Base-by-base conservation (phyloP, 2,113 vertebrate species). In the Callorhinus ursinus region DNA sequence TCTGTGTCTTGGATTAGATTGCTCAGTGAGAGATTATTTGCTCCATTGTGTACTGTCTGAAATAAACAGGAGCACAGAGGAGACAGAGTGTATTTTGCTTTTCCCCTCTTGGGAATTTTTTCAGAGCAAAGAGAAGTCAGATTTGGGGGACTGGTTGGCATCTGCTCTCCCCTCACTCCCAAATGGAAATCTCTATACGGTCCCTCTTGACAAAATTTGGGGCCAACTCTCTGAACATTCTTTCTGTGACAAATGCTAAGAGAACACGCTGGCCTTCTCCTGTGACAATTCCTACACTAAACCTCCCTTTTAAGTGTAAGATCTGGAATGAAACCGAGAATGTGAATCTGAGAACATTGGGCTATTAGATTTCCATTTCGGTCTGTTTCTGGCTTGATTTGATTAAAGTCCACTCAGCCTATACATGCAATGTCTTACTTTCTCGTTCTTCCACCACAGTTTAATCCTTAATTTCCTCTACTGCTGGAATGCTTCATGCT, bases 391-490 rank as follows among this genome's bases (percentile, higher is more conserved):
- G 87, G 46, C 83, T 93, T 97, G 89, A 95, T 95, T 95, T 93
- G 97, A 98, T 96, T 97, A 83, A 86, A 86, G 90, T 95, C 91
- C 81, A 53, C 86, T 95, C 69, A 18, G 21, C 65, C 81, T 72
- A 46, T 39, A 55, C 13, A 46, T n/a, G 83, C 87, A 90, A 81
- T 24, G 26, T 81, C 63, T 92, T 69, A 93, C 51, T 65, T 93
- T 80, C 83, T 96, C 42, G 49, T 93, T 93, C 79, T 96, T 79
- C 92, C 33, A 63, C 79, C 87, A 42, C 72, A n/a, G 6, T 92
- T 71, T 97, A 90, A 96, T 92, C 90, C 88, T 96, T 97, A 79
- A 95, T 90, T 94, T 98, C 96, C 93, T 97, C 87, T 76, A 51
- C 89, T 83, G 46, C 79, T 59, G 95, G 69, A 90, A 87, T 49